phyloP scores from a whole-genome alignment of 1,140 invertebrate genomes.

The Bombus cullumanus region DNA sequence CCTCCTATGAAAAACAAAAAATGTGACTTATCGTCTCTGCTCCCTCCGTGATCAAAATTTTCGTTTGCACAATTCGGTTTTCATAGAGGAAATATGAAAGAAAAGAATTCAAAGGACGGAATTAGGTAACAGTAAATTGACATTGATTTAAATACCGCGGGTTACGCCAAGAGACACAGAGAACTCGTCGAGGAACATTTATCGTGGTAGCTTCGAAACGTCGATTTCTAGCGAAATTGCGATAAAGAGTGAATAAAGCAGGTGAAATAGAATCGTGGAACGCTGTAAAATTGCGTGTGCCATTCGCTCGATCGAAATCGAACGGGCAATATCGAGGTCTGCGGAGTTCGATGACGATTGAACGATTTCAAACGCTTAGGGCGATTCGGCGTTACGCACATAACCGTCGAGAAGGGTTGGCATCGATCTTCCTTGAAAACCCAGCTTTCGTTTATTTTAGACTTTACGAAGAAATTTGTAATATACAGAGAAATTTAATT shows the following conservation, averaged over 20 bases:
- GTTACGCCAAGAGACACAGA: not conserved
- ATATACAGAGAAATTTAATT: not conserved
- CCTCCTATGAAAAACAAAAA: too few species aligned
- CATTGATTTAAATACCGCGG: too few species aligned
- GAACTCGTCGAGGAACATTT: not conserved
- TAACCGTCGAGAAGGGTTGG: not conserved
- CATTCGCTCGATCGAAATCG: constrained; percentile 17
- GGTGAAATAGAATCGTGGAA: not conserved
- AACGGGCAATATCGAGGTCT: not conserved
- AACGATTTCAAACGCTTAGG: constrained; percentile 24
- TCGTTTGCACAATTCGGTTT: not conserved
- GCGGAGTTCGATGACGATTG: constrained; percentile 36
- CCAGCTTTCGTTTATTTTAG: not conserved
- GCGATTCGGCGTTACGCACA: not conserved
- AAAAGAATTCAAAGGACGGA: not conserved
- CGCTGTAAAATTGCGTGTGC: constrained; percentile 6
- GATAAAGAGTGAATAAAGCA: constrained; percentile 11
- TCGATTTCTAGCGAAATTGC: not conserved
- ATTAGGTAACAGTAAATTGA: not conserved
- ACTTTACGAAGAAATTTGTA: not conserved
- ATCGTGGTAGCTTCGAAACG: not conserved
- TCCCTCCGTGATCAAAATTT: not conserved
- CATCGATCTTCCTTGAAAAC: not conserved
- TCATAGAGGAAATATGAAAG: not conserved
- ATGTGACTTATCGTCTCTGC: too few species aligned